Conservation (phyloP, 2,888 invertebrate genomes). For the Macrosoma leucophasiata region DNA sequence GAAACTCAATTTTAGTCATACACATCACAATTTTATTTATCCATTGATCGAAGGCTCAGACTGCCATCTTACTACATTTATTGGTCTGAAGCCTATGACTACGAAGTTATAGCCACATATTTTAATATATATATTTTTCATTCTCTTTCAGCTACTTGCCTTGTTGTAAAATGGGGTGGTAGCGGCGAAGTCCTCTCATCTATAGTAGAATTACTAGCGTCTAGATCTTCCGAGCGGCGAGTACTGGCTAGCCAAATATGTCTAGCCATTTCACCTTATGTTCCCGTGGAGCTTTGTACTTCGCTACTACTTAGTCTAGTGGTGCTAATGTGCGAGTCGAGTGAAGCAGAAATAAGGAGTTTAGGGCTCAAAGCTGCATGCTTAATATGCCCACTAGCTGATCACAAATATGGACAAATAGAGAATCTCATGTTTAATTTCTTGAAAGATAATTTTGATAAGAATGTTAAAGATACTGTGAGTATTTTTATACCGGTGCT, state of each 20-base stretch:
- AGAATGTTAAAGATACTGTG: conserved; percentile 57
- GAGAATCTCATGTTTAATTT: conserved; percentile 64
- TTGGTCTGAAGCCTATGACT: too few species aligned
- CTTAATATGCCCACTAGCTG: conserved; percentile 58
- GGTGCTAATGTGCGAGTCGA: conserved; percentile 65
- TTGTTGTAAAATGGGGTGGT: conserved; percentile 68
- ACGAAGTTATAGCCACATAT: too few species aligned
- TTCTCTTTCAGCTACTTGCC: conserved; percentile 68
- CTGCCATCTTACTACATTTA: too few species aligned
- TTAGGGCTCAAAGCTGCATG: conserved; percentile 60
- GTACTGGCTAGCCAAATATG: conserved; percentile 62
- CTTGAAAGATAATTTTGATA: conserved; percentile 56
- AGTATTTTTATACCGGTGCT: conserved; percentile 57
- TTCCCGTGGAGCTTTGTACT: conserved; percentile 63
- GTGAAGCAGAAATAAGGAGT: conserved; percentile 53
- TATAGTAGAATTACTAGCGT: conserved; percentile 58
- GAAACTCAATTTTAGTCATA: too few species aligned
- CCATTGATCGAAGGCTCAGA: too few species aligned
- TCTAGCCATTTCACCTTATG: conserved; percentile 61
- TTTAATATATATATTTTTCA: not conserved
- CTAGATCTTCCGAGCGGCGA: conserved; percentile 51
- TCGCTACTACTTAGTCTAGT: conserved; percentile 64
- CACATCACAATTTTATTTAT: too few species aligned
- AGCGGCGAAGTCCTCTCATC: conserved; percentile 63
- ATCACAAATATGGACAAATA: conserved; percentile 60